phyloP scores from a whole-genome alignment of 2,888 invertebrate genomes.

The Anticlea derivata region DNA sequence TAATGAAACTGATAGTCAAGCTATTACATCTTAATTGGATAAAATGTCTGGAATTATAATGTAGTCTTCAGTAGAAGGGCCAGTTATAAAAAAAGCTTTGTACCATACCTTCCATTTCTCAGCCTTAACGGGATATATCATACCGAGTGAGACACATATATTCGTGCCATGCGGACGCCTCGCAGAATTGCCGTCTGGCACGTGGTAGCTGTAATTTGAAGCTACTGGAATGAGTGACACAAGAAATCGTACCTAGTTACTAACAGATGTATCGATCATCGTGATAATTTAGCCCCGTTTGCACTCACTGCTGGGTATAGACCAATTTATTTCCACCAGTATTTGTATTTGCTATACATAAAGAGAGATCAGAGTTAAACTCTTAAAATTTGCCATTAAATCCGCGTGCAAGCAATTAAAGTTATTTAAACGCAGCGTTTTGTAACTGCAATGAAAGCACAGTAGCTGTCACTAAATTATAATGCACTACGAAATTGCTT shows the following conservation, averaged over 20 bases:
- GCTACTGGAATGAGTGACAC: conserved; percentile 1
- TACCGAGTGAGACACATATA: conserved; percentile 24
- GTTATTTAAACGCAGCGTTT: conserved; percentile 18
- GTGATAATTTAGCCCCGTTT: too few relatives aligned
- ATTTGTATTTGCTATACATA: too few relatives aligned
- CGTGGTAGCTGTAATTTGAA: conserved; percentile 20
- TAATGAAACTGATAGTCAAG: background rate
- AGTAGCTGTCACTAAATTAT: conserved; percentile 35
- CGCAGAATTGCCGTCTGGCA: conserved; percentile 23
- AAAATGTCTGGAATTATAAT: conserved; percentile 21
- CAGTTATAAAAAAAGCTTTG: conserved; percentile 26
- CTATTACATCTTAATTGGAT: conserved; percentile 6
- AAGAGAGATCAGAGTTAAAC: background rate
- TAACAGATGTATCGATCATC: too few relatives aligned
- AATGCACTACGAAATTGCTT: conserved; percentile 44
- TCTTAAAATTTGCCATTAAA: conserved; percentile 5
- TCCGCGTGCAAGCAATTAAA: background rate
- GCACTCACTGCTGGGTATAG: too few relatives aligned
- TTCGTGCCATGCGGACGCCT: conserved; percentile 26
- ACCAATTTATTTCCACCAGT: too few relatives aligned
- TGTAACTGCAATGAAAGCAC: conserved; percentile 25
- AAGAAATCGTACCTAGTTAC: background rate
- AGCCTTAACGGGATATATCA: conserved; percentile 26
- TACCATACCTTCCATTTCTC: conserved; percentile 23
- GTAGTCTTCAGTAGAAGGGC: conserved; percentile 14